Conservation (phyloP, 2,888 invertebrate species). For the Chaitophorus viminalis region DNA sequence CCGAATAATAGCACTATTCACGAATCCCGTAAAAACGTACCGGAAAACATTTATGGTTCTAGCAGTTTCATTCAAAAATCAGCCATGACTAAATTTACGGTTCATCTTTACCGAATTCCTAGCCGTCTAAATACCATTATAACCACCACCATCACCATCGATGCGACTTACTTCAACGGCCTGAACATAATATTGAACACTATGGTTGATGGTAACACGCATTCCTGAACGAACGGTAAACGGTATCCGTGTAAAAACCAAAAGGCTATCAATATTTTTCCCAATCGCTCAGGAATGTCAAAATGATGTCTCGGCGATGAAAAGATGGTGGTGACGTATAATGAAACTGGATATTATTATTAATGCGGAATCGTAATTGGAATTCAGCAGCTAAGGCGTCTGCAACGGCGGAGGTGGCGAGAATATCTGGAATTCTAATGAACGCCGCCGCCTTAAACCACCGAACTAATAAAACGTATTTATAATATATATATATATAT, state of each 20-base stretch:
- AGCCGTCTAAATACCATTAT: neutral
- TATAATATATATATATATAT: too few species aligned
- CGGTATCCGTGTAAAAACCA: slow-evolving; percentile 43
- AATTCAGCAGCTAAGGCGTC: slow-evolving; percentile 50
- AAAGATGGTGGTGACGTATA: neutral
- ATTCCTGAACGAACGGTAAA: slow-evolving; percentile 41
- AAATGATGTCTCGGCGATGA: slow-evolving; percentile 23
- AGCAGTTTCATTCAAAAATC: too few species aligned
- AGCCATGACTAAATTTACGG: neutral
- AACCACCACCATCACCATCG: neutral
- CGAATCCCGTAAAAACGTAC: too few species aligned
- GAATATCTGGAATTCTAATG: slow-evolving; percentile 45
- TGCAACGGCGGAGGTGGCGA: neutral
- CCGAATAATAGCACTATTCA: too few species aligned
- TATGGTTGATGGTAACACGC: slow-evolving; percentile 8
- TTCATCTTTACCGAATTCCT: slow-evolving; percentile 40
- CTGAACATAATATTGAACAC: slow-evolving; percentile 16
- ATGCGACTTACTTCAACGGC: neutral
- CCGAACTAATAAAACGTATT: too few species aligned
- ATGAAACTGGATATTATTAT: slow-evolving; percentile 56
- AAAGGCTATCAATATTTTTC: slow-evolving; percentile 33
- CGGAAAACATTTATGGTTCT: too few species aligned
- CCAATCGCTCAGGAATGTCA: slow-evolving; percentile 45
- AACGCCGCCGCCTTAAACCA: neutral
- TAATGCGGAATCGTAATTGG: slow-evolving; percentile 50